phyloP scores from a whole-genome alignment of 2,888 invertebrate species.

The Catocala fraxini region DNA sequence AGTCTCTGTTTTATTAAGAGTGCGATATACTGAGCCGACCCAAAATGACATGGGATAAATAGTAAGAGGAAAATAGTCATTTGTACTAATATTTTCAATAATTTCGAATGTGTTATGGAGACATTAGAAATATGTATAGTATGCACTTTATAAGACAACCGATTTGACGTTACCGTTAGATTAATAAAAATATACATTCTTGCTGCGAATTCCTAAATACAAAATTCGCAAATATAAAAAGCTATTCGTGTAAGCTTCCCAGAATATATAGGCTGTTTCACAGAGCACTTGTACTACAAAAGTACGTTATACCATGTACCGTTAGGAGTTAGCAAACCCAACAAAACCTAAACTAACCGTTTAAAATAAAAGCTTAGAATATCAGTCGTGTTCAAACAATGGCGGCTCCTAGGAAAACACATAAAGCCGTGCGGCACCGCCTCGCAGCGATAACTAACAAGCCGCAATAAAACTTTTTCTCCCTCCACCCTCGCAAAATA shows the following conservation, averaged over 20 bases:
- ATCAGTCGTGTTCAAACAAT: slow-evolving; percentile 25
- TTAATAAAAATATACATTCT: too few relatives aligned
- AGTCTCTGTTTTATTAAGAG: too few relatives aligned
- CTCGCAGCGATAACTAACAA: slow-evolving; percentile 46
- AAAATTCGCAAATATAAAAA: background rate
- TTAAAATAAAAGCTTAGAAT: slow-evolving; percentile 36
- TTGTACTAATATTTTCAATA: too few relatives aligned
- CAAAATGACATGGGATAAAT: too few relatives aligned
- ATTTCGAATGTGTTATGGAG: too few relatives aligned
- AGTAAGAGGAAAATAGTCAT: too few relatives aligned
- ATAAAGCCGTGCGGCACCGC: slow-evolving; percentile 30
- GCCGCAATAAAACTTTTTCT: slow-evolving; percentile 46
- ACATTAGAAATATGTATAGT: too few relatives aligned
- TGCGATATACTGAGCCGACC: too few relatives aligned
- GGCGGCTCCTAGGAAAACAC: slow-evolving; percentile 40
- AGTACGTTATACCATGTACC: background rate
- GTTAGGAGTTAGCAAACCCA: slow-evolving; percentile 1
- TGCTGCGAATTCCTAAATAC: too few relatives aligned
- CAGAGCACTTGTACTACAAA: background rate
- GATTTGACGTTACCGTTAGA: too few relatives aligned
- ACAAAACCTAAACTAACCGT: slow-evolving; percentile 16
- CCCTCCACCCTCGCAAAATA: slow-evolving; percentile 39
- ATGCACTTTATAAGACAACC: too few relatives aligned
- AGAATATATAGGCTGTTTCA: background rate
- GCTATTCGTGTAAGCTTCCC: too few relatives aligned